These are phyloP conservation scores for Drymonia ruficornis DNA, from an alignment of 2,888 invertebrate genomes.

Conservation along the genomic window DNA sequence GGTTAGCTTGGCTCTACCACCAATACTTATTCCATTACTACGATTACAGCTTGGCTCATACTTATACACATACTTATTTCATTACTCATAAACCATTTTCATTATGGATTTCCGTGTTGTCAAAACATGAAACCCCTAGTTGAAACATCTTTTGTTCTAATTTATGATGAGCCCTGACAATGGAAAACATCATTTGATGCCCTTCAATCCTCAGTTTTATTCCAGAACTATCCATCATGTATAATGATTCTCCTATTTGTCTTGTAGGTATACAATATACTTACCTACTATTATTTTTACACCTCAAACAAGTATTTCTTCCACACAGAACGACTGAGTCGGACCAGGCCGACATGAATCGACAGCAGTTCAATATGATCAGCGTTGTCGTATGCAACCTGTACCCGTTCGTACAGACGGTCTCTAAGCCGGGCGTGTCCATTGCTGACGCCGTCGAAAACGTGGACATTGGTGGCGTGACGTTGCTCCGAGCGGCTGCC, in stretches of 20 bases:
- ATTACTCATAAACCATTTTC: too few relatives aligned
- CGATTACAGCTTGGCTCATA: too few relatives aligned
- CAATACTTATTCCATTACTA: constrained; percentile 1
- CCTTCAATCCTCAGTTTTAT: not conserved
- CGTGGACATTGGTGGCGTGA: constrained; percentile 98
- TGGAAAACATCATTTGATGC: not conserved
- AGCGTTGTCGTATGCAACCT: constrained; percentile 97
- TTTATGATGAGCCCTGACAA: too few relatives aligned
- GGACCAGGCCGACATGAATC: constrained; percentile 92
- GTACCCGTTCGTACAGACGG: constrained; percentile 96
- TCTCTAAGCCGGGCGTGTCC: constrained; percentile 91
- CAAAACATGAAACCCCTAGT: too few relatives aligned
- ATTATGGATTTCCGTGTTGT: too few relatives aligned
- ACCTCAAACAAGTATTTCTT: not conserved
- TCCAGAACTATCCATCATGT: not conserved
- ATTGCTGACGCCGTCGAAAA: constrained; percentile 97
- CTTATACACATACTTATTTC: too few relatives aligned
- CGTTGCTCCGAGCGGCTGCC: constrained; percentile 96
- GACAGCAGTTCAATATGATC: constrained; percentile 92
- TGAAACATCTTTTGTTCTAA: too few relatives aligned
- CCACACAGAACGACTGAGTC: constrained; percentile 86
- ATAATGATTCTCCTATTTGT: not conserved
- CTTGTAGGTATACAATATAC: too few relatives aligned
- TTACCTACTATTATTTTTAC: too few relatives aligned
- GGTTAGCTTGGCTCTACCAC: too few relatives aligned